Evolutionary conservation across 2,797 vertebrate species (phyloP), one percentile per base, ranked within the genome.

Genomic region (Tympanoctomys barrerae): DNA sequence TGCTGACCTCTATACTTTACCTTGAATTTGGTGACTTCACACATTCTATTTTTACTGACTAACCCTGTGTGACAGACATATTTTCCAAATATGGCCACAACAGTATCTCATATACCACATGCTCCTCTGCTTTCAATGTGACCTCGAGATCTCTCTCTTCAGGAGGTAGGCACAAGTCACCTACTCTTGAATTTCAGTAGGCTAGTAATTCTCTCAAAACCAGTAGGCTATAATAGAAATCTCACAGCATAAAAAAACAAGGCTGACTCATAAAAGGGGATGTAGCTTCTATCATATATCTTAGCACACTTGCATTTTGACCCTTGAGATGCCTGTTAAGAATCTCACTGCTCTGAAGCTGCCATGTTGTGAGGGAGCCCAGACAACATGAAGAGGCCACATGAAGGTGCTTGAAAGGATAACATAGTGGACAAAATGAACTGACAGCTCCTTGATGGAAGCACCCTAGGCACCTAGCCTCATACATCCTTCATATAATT

Each of bases 21-120:
- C 80, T 93, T 96, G 84, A 94, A 90, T 92, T 90, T 61, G 85
- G 59, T 94, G 93, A 91, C 95, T 94, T 97, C 86, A 96, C 73
- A 88, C 61, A 82, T 91, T 93, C 66, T 97, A 64, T 90, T 95
- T 96, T 96, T 90, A 94, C 71, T 91, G 88, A 89, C 36, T 79
- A 93, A 96, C 31, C 46, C 66, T 62, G 54, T 79, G 36, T 90
- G 68, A 87, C 52, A 93, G 54, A 84, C 91, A 82, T 52, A 78
- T 92, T 93, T 97, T 95, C 80, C 73, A 95, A 93, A 87, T 91
- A 91, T 54, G 68, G 62, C 71, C 78, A 59, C 39, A 92, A 62
- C 31, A 52, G 21, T 94, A 84, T 95, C 68, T 90, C 71, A 42
- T 95, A 57, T 54, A 22, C 19, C 78, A 64, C 62, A 78, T 85